Evolutionary conservation across 2,888 invertebrate species (phyloP).

Genomic region (Cinara cedri): DNA sequence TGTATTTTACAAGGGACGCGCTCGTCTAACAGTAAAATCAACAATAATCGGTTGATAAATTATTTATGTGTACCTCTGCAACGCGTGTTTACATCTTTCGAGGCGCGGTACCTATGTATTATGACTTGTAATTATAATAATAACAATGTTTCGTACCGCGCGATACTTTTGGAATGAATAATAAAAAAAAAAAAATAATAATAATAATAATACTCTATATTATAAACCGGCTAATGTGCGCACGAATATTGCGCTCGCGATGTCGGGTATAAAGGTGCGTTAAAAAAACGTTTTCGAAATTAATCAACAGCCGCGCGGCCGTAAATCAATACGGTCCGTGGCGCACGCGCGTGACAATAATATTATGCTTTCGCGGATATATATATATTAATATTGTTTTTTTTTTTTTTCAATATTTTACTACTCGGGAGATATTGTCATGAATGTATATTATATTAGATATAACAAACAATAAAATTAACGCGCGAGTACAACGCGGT

Average conservation of each 20-base stretch:
- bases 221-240: background rate
- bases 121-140: slow-evolving; percentile 26
- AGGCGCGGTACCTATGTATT: background rate
- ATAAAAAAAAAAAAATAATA: background rate
- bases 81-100: background rate
- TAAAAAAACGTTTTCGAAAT: background rate
- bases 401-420: no score
- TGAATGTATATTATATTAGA: no score
- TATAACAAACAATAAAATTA: no score
- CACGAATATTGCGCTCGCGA: background rate
- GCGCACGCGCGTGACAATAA: no score
- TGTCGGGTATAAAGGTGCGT: background rate
- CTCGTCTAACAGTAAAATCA: slow-evolving; percentile 48
- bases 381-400: no score
- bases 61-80: slow-evolving; percentile 9
- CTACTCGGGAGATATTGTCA: no score
- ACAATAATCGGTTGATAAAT: slow-evolving; percentile 1
- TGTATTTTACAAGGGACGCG: slow-evolving; percentile 18
- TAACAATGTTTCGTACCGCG: slow-evolving; percentile 1
- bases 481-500: no score
- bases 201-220: background rate
- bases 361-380: no score
- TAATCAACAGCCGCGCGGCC: no score
- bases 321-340: no score
- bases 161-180: background rate